Conservation (phyloP, 2,888 invertebrate genomes). For the Acleris emargana region DNA sequence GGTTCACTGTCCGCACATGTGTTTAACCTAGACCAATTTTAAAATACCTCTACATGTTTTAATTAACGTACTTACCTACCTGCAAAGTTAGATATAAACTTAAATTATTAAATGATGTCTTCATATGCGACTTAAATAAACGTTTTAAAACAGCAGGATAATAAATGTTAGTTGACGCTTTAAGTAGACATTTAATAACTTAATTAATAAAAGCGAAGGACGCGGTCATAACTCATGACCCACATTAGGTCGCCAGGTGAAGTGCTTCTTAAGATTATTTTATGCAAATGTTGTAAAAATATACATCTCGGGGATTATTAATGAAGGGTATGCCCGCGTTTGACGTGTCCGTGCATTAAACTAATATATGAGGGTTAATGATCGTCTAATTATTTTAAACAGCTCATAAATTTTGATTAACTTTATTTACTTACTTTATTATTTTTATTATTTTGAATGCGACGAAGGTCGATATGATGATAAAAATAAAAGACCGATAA, state of each 20-base stretch:
- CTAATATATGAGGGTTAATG: constrained; percentile 71
- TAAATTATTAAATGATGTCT: constrained; percentile 13
- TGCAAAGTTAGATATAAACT: neutral
- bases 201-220: constrained; percentile 63
- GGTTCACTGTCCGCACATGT: neutral
- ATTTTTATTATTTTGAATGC: constrained; percentile 40
- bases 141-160: constrained; percentile 26
- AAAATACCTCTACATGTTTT: too few species aligned
- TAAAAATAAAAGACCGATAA: constrained; percentile 22
- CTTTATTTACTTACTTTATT: constrained; percentile 45
- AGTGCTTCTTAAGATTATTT: constrained; percentile 75
- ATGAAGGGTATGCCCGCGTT: constrained; percentile 65
- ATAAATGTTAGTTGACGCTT: constrained; percentile 34
- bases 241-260: constrained; percentile 61
- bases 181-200: constrained; percentile 53
- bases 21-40: too few species aligned
- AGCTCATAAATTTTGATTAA: constrained; percentile 56
- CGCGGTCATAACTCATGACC: constrained; percentile 60
- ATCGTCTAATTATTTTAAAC: constrained; percentile 73
- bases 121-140: constrained; percentile 16
- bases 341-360: constrained; percentile 65
- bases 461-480: constrained; percentile 22
- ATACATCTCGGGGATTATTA: constrained; percentile 64
- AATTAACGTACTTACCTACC: too few species aligned
- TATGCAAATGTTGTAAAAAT: constrained; percentile 76